A percentile compares a stretch with the other conserved stretches of the same genome.
phyloP scores from a whole-genome alignment of 2,888 invertebrate genomes.

The Biston stratarius region DNA sequence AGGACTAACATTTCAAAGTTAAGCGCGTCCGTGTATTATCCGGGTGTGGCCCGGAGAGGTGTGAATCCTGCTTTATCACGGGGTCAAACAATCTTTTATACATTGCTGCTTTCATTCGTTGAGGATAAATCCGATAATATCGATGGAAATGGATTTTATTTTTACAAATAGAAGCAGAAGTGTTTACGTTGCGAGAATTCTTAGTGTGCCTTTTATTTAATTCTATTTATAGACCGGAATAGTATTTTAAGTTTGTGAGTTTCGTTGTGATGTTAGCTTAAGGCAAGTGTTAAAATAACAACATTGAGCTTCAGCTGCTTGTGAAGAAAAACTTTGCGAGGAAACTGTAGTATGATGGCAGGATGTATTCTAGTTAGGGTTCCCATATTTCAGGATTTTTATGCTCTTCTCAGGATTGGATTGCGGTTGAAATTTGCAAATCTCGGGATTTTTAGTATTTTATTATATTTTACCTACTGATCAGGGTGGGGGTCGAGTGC shows the following conservation, averaged over 20 bases:
- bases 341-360: too few relatives aligned
- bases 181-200: not conserved
- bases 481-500: too few relatives aligned
- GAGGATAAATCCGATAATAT: constrained; percentile 14
- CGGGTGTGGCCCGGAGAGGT: not conserved
- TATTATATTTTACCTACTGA: too few relatives aligned
- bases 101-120: constrained; percentile 19
- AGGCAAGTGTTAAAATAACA: too few relatives aligned
- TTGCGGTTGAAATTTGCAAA: too few relatives aligned
- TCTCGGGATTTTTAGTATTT: too few relatives aligned
- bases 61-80: constrained; percentile 10
- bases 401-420: too few relatives aligned
- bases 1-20: not conserved
- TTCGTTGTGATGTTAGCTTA: too few relatives aligned
- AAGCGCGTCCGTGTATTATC: not conserved
- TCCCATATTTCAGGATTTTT: too few relatives aligned
- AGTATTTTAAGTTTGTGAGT: not conserved
- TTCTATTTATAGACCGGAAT: not conserved
- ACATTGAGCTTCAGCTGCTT: too few relatives aligned
- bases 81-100: constrained; percentile 28
- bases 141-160: constrained; percentile 16
- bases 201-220: not conserved
- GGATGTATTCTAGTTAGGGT: too few relatives aligned
- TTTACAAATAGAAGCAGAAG: not conserved
- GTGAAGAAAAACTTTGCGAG: too few relatives aligned